Base-by-base conservation (phyloP, 2,113 vertebrate species). In the Cyanoliseus patagonus region DNA sequence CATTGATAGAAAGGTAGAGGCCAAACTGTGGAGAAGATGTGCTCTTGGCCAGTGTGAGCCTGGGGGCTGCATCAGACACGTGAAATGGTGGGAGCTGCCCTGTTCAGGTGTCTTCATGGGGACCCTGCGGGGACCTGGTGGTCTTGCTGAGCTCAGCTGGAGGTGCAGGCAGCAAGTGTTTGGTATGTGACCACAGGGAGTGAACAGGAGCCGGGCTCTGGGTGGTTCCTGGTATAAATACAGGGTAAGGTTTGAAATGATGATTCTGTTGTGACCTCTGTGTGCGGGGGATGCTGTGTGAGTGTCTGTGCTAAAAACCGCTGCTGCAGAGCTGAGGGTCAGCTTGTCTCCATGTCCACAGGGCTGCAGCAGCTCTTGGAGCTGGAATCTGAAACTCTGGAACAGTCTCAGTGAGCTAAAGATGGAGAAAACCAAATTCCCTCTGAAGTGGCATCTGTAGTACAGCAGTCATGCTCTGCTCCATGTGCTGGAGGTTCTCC, bases 271-370 rank as follows among this genome's bases (percentile, higher is more conserved):
- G n/a, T 22, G 30, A 33, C 5, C 24, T 25, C 44, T 19, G 47
- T n/a, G 24, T 4, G 39, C 0, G 1, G n/a, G 9, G 15, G 13
- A 12, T 66, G 64, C 41, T 39, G 0, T 23, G 2, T 0, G 1
- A 37, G 7, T 17, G 46, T 61, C 70, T 68, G 30, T 25, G 39
- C 5, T 8, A 51, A 59, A 20, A 13, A 13, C 74, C 55, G 7
- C 64, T 13, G 25, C 14, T 17, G 24, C 59, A 63, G 79, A 61
- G 75, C 41, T 15, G 57, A 55, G 70, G 24, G 15, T 51, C 14
- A 3, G 55, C 33, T 10, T 25, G 10, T 46, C 11, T 25, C 13
- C 3, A 24, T 23, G 24, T 7, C 49, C 19, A 0, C 4, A 11
- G 37, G 25, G 39, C 12, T 61, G 24, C 52, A n/a, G 17, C 0